Conservation (phyloP, 2,113 vertebrate genomes). For the Hemicordylus capensis region DNA sequence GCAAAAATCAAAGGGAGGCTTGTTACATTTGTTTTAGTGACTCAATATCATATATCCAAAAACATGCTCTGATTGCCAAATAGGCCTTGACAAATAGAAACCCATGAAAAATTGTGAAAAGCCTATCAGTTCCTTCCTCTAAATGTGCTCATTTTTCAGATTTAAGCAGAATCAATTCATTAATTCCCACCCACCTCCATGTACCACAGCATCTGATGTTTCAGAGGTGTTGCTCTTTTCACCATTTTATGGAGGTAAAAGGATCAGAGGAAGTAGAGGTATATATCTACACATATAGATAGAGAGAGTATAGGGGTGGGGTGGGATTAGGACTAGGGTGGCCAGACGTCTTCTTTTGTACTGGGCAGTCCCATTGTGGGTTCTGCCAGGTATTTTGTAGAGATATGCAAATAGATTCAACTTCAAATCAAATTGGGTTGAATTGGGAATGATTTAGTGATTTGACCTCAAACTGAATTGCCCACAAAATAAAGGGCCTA, state of each 20-base stretch:
- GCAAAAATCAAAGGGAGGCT: background rate
- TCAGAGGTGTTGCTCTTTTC: background rate
- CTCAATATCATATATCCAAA: background rate
- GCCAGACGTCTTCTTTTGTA: too few relatives aligned
- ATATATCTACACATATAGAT: too few relatives aligned
- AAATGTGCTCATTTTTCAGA: background rate
- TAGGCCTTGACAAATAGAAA: background rate
- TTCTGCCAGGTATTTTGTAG: too few relatives aligned
- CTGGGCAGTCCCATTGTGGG: too few relatives aligned
- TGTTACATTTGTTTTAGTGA: background rate
- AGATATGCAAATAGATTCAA: too few relatives aligned
- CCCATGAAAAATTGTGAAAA: background rate
- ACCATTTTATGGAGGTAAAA: background rate
- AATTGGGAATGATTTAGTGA: too few relatives aligned
- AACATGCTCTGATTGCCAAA: background rate
- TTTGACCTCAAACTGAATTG: too few relatives aligned
- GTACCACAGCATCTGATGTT: background rate
- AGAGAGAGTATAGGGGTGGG: too few relatives aligned
- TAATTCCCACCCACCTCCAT: background rate
- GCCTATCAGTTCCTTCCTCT: background rate
- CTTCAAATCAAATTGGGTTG: too few relatives aligned
- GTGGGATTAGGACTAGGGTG: too few relatives aligned
- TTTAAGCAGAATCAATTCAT: background rate
- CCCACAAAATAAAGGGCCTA: too few relatives aligned
- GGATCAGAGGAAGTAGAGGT: background rate